These are phyloP conservation scores for Rhodophaea formosa DNA, from an alignment of 2,888 invertebrate species.

Conservation along the genomic window DNA sequence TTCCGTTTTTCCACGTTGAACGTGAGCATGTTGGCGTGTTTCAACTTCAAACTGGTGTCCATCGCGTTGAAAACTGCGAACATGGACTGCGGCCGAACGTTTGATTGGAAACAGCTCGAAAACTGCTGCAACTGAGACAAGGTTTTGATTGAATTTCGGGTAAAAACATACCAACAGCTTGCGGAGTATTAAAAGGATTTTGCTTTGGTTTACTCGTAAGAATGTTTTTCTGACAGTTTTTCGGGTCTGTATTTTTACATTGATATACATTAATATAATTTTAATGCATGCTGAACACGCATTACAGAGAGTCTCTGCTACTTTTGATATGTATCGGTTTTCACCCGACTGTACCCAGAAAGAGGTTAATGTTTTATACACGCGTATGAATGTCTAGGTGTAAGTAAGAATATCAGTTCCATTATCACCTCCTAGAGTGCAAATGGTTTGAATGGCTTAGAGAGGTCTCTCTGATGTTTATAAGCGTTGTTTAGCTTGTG, in stretches of 20 bases:
- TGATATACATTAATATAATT: too few relatives aligned
- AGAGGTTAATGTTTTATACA: too few relatives aligned
- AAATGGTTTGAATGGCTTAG: too few relatives aligned
- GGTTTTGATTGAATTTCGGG: slow-evolving; percentile 10
- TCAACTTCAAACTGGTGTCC: slow-evolving; percentile 48
- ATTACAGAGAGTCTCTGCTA: too few relatives aligned
- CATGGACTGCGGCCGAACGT: slow-evolving; percentile 34
- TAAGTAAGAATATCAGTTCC: too few relatives aligned
- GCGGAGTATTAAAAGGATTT: neutral
- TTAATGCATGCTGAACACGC: too few relatives aligned
- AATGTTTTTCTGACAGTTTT: neutral
- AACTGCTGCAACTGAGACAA: slow-evolving; percentile 33
- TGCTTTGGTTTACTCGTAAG: neutral
- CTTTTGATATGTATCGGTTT: too few relatives aligned
- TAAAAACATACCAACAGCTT: neutral
- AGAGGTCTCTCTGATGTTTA: too few relatives aligned
- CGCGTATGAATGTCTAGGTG: too few relatives aligned
- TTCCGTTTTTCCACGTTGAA: slow-evolving; percentile 33
- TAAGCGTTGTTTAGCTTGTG: too few relatives aligned
- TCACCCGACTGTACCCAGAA: too few relatives aligned
- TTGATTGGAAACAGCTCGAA: slow-evolving; percentile 21
- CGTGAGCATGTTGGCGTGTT: slow-evolving; percentile 39
- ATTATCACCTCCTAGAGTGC: too few relatives aligned
- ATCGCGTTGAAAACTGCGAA: slow-evolving; percentile 42
- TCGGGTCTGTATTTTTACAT: neutral